phyloP scores from a whole-genome alignment of 2,888 invertebrate species.

The Nycteola revayana region DNA sequence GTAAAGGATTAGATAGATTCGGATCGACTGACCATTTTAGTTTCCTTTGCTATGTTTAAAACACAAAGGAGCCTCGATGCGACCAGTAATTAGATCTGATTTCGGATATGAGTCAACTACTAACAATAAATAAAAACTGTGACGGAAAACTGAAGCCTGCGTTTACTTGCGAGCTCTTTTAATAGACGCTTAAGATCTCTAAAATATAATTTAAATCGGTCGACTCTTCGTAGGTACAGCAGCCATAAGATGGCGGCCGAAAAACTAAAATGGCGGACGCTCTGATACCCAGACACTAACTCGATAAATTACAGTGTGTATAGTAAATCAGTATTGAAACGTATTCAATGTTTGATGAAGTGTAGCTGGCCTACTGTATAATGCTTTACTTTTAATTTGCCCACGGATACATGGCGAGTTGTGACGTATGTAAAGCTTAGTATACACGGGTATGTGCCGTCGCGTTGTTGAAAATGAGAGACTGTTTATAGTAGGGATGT shows the following conservation, averaged over 20 bases:
- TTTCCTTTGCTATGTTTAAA: background rate
- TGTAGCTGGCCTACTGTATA: constrained; percentile 51
- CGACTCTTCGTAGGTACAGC: too few relatives aligned
- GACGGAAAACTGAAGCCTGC: too few relatives aligned
- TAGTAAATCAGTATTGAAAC: constrained; percentile 38
- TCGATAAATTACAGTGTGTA: constrained; percentile 22
- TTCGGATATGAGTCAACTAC: too few relatives aligned
- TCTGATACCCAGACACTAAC: constrained; percentile 13
- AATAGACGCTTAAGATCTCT: background rate
- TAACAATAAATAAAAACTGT: too few relatives aligned
- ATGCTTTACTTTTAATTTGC: constrained; percentile 35
- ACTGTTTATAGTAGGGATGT: constrained; percentile 56
- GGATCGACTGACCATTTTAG: background rate
- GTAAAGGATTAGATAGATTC: background rate
- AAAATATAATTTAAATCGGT: constrained; percentile 2
- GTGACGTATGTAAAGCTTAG: constrained; percentile 38
- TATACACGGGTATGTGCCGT: constrained; percentile 37
- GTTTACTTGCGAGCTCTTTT: too few relatives aligned
- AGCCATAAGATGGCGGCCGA: constrained; percentile 23
- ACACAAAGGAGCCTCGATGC: background rate
- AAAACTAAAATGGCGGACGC: constrained; percentile 19
- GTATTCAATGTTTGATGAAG: constrained; percentile 30
- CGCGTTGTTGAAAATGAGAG: constrained; percentile 45
- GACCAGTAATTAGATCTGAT: background rate
- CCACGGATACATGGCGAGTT: constrained; percentile 17